Percentiles rank a stretch among this genome's conserved stretches.
Conservation (phyloP, 2,888 invertebrate species). For the Aquatica leii region DNA sequence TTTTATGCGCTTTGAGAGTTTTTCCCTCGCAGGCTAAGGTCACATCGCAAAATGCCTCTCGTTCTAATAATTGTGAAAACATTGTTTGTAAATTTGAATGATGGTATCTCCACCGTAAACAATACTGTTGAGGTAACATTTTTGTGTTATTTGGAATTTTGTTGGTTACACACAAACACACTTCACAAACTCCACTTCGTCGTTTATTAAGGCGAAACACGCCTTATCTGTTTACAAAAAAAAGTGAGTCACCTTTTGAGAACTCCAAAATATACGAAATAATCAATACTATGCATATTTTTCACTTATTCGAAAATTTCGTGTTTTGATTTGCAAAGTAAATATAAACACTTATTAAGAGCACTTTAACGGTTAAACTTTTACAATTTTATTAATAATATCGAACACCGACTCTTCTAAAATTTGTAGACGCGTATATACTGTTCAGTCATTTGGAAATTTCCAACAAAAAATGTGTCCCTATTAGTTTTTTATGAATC, state of each 20-base stretch:
- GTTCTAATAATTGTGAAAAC: constrained; percentile 85
- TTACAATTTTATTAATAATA: constrained; percentile 37
- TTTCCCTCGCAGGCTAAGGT: constrained; percentile 88
- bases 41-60: constrained; percentile 90
- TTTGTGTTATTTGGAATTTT: constrained; percentile 46
- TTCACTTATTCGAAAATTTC: constrained; percentile 51
- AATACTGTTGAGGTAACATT: constrained; percentile 90
- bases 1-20: constrained; percentile 80
- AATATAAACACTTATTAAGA: constrained; percentile 41
- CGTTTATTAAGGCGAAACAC: constrained; percentile 31
- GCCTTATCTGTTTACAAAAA: constrained; percentile 43
- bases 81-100: constrained; percentile 89
- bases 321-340: constrained; percentile 46
- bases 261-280: constrained; percentile 57
- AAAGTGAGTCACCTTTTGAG: constrained; percentile 53
- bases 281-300: constrained; percentile 54
- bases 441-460: constrained; percentile 71
- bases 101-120: constrained; percentile 92
- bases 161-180: constrained; percentile 30
- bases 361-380: constrained; percentile 34
- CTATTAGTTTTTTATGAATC: constrained; percentile 61
- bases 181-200: constrained; percentile 30
- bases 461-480: constrained; percentile 64
- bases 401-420: constrained; percentile 54
- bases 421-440: constrained; percentile 60